These are phyloP conservation scores for Rhinatrema bivittatum DNA, from an alignment of 2,797 vertebrate genomes.

Conservation along the genomic window DNA sequence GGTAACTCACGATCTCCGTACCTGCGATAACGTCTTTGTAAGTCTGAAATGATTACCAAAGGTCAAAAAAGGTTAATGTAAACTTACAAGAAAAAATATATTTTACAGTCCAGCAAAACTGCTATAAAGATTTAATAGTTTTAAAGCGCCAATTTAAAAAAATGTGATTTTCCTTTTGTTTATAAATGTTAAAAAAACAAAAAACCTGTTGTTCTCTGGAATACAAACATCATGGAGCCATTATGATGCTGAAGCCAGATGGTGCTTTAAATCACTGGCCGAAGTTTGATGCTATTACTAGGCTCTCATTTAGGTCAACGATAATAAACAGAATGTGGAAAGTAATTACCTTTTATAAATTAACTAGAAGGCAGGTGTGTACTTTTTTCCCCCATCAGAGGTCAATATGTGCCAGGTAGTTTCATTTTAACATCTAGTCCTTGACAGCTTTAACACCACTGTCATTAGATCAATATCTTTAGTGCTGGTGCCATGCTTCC, in stretches of 20 bases:
- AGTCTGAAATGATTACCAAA: no score
- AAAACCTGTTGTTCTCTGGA: no score
- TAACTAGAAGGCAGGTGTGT: conserved; percentile 28
- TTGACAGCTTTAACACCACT: conserved; percentile 40
- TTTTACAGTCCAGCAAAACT: no score
- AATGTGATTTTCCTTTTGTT: no score
- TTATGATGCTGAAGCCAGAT: background rate
- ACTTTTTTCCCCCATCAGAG: conserved; percentile 23
- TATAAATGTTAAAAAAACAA: no score
- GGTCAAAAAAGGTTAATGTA: no score
- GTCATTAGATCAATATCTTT: conserved; percentile 40
- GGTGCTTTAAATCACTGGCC: background rate
- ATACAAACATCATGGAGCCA: no score
- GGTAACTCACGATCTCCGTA: no score
- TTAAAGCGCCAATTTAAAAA: no score
- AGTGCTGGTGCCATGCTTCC: conserved; percentile 27
- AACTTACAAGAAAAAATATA: no score
- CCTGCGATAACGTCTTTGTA: no score
- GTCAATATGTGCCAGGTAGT: conserved; percentile 28
- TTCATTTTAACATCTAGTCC: conserved; percentile 43
- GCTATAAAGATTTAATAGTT: no score
- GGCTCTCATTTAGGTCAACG: conserved; percentile 28
- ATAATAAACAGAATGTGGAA: conserved; percentile 28
- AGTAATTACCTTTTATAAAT: conserved; percentile 39
- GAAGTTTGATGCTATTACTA: conserved; percentile 3